A percentile compares a stretch with the other conserved stretches of the same genome.
These are phyloP conservation scores for Solenopsis invicta DNA, from an alignment of 1,140 invertebrate genomes.

Conservation along the genomic window DNA sequence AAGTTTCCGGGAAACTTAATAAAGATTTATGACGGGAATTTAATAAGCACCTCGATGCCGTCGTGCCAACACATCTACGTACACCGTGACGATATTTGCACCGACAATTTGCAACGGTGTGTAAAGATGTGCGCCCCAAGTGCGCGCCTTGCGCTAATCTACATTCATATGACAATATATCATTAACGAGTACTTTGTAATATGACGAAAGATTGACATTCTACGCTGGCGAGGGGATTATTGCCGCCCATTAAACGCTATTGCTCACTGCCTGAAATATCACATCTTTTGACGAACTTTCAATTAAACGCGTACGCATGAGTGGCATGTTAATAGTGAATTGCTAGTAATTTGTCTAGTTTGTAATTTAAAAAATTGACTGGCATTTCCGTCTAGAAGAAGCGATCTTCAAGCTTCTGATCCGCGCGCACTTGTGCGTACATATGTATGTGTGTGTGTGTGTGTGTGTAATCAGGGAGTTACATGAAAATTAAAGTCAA, in stretches of 20 bases:
- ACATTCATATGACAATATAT: not conserved
- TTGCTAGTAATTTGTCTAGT: not conserved
- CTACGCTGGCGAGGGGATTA: not conserved
- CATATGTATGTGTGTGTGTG: not conserved
- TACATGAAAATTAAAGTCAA: not conserved
- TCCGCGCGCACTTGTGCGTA: too few species aligned
- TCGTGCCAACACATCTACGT: not conserved
- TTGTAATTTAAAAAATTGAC: not conserved
- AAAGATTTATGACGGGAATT: slow-evolving; percentile 61
- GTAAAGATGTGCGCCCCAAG: not conserved
- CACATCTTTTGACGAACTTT: not conserved
- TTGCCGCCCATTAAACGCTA: not conserved
- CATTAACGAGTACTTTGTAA: not conserved
- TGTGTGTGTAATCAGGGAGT: not conserved
- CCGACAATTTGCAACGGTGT: slow-evolving; percentile 24
- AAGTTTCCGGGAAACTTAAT: slow-evolving; percentile 64
- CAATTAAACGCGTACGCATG: not conserved
- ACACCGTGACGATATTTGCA: slow-evolving; percentile 28
- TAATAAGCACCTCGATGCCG: slow-evolving; percentile 54
- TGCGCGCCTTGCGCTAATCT: not conserved
- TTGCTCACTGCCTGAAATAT: not conserved
- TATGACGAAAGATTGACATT: slow-evolving; percentile 4
- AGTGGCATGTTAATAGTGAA: not conserved
- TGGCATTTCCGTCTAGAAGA: not conserved
- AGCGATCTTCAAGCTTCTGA: not conserved